Evolutionary conservation across 2,113 vertebrate species (phyloP), one percentile per base, ranked within the genome.

Genomic region (Spilogale gracilis): DNA sequence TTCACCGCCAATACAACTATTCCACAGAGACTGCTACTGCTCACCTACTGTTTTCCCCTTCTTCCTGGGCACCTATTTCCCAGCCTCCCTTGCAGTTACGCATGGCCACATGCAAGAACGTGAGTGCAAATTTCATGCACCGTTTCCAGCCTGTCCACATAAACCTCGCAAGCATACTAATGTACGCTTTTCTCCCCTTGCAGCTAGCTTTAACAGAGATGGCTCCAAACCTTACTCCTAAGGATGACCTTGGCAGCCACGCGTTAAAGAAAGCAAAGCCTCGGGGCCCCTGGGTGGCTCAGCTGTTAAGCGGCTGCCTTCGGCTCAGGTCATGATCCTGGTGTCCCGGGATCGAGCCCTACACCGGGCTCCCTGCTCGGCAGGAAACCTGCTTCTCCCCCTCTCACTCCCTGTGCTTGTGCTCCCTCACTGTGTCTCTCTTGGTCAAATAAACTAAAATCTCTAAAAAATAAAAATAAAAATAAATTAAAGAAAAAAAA

Each of bases 121-220:
- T 9, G 58, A 88, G 61, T 76, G 76, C 50, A 92, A 69, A 87
- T 85, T 86, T 63, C 83, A n/a, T n/a, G 1, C 63, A n/a, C 13
- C 71, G 32, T 43, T 94, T 95, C 85, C 38, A 90, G 52, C 48
- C 63, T 89, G 71, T 43, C 65, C 61, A n/a, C 82, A 38, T 85
- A 86, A 96, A 95, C 58, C 21, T 92, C 58, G 10, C 61, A 93
- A 87, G 30, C 23, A 85, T 79, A 82, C 16, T 63, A 32, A 63
- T 69, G 25, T 43, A 79, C 74, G 73, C 32, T 56, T 91, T 91
- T 91, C 38, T 95, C 86, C 27, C 30, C 74, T 73, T 61, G 45
- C 43, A 95, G 80, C 50, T 96, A 82, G 89, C 50, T 87, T 6
- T 14, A 92, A 27, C 17, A 38, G 76, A 83, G 20, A 63, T 32